Base-by-base conservation (phyloP, 1,140 invertebrate genomes). In the Lamellibrachia luymesi region DNA sequence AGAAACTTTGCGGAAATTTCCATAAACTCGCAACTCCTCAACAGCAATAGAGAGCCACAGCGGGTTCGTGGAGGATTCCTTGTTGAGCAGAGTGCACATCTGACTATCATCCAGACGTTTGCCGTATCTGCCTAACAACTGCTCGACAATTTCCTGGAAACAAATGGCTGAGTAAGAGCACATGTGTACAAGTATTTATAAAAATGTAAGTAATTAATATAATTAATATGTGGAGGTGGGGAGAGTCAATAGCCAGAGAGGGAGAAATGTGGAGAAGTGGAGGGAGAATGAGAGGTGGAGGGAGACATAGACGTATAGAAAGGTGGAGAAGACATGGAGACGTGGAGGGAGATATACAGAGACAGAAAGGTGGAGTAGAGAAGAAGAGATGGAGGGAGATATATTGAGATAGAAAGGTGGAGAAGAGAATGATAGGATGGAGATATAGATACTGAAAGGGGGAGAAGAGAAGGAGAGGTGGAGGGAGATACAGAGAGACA, bases 11-110 rank as follows among this genome's bases (percentile, higher is more conserved):
- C 90, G 52, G 80, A 92, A 94, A 50, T 94, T 91, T 38, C 94
- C 94, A 89, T 93, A 94, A 25, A 94, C 91, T 90, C 94, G 90
- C 22, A 94, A 90, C 93, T 94, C 94, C 51, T 94, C 90, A 91
- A 93, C 93, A n/a, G 94, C 94, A 64, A 90, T 93, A 38, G 51
- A 64, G 80, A 94, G 92, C 94, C 94, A 94, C 6, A 94, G 50
- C 10, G 94, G 94, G 90, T 90, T 94, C 7, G 51, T 92, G n/a
- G 90, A 92, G 38, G 50, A 64, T 25, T 92, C 50, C 25, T 92
- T 92, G 56, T 56, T 91, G 13, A 93, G 27, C 51, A 93, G 89
- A 6, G 51, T 0, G 8, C 51, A 52, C 56, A 93, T 90, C 51
- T 93, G 93, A 50, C 1, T 50, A 51, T n/a, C 51, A 56, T 93